Percentiles rank a stretch among this genome's conserved stretches.
Conservation (phyloP, 2,113 vertebrate genomes). For the Oncorhynchus masou region DNA sequence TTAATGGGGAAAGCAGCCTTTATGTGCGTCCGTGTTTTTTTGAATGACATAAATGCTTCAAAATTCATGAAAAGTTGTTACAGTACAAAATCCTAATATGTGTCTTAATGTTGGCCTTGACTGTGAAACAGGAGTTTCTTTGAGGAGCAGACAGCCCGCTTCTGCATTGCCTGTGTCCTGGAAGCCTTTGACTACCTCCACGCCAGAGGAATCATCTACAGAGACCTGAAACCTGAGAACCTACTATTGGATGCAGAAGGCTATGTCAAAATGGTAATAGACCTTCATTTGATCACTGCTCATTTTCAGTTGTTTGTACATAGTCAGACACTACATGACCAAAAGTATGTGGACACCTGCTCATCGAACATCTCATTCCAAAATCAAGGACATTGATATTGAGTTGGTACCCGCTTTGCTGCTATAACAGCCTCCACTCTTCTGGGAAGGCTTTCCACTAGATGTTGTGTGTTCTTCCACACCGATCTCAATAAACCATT, state of each 20-base stretch:
- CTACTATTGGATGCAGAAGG: slow-evolving; percentile 71
- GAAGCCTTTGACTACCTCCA: slow-evolving; percentile 79
- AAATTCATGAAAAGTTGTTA: too few relatives aligned
- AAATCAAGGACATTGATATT: too few relatives aligned
- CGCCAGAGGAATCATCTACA: slow-evolving; percentile 67
- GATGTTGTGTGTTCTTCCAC: too few relatives aligned
- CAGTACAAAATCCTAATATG: not conserved
- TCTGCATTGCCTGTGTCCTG: slow-evolving; percentile 74
- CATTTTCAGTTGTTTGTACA: too few relatives aligned
- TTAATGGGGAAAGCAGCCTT: too few relatives aligned
- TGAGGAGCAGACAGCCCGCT: slow-evolving; percentile 72
- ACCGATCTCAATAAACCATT: too few relatives aligned
- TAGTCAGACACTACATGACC: not conserved
- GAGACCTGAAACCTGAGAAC: slow-evolving; percentile 79
- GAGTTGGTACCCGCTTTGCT: too few relatives aligned
- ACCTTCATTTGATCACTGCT: not conserved
- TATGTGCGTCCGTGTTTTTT: too few relatives aligned
- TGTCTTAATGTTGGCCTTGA: slow-evolving; percentile 10
- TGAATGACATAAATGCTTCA: too few relatives aligned
- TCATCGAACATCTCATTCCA: too few relatives aligned
- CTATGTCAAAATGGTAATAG: slow-evolving; percentile 75
- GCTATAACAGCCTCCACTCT: too few relatives aligned
- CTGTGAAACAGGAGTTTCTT: slow-evolving; percentile 67
- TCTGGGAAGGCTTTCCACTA: too few relatives aligned
- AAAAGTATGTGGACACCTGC: not conserved